phyloP scores from a whole-genome alignment of 1,140 invertebrate species.

The Dendrolimus punctatus region DNA sequence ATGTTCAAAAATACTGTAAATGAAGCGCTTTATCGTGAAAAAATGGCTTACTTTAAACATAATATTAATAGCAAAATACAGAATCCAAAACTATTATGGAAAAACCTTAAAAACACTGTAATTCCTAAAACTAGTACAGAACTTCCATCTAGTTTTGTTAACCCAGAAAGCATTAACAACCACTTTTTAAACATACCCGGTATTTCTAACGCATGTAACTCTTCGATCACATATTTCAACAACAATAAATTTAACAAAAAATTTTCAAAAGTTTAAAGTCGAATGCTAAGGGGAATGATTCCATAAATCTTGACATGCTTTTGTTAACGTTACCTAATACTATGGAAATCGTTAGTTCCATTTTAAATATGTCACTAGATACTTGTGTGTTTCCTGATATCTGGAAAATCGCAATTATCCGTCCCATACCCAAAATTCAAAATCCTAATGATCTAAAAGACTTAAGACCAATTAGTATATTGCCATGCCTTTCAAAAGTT shows the following conservation, averaged over 20 bases:
- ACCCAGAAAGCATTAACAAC: conserved; percentile 10
- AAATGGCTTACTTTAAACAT: conserved; percentile 19
- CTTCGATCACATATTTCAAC: not conserved
- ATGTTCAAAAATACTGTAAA: conserved; percentile 14
- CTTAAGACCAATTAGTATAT: no score
- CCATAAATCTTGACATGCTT: conserved; percentile 14
- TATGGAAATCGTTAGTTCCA: not conserved
- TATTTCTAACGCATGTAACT: conserved; percentile 11
- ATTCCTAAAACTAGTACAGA: no score
- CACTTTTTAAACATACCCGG: conserved; percentile 12
- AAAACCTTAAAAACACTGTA: no score
- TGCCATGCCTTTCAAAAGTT: no score
- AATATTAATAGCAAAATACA: no score
- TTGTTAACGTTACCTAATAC: conserved; percentile 4
- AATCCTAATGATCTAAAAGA: no score
- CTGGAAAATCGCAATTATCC: no score
- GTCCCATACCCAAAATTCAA: no score
- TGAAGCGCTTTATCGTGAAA: conserved; percentile 12
- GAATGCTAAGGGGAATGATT: conserved; percentile 12
- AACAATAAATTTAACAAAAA: conserved; percentile 2
- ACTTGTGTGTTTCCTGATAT: conserved; percentile 3
- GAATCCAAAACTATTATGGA: no score
- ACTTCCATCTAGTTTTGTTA: no score
- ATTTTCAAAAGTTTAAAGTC: conserved; percentile 8
- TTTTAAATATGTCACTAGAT: conserved; percentile 5